A percentile compares a stretch with the other conserved stretches of the same genome.
These are phyloP conservation scores for Melolontha melolontha DNA, from an alignment of 2,888 invertebrate genomes.

Conservation along the genomic window DNA sequence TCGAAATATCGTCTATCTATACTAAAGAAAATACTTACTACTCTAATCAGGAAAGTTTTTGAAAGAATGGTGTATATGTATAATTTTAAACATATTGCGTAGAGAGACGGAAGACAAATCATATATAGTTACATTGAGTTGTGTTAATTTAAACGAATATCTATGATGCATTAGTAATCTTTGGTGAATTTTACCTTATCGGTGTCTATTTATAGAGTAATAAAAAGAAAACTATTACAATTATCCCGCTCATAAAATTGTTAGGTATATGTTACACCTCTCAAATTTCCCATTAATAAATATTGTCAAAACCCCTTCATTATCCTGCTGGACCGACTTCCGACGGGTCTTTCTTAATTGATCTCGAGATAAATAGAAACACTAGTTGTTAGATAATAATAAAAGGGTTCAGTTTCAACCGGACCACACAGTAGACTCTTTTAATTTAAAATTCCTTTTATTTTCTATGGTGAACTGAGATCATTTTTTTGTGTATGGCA, in stretches of 20 bases:
- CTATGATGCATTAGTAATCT: too few species aligned
- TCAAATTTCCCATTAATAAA: conserved; percentile 17
- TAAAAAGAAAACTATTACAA: neutral
- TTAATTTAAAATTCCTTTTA: conserved; percentile 35
- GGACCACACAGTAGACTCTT: conserved; percentile 46
- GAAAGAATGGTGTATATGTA: too few species aligned
- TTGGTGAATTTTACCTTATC: too few species aligned
- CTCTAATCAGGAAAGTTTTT: too few species aligned
- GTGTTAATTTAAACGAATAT: too few species aligned
- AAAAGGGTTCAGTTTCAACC: conserved; percentile 46
- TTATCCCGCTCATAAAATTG: neutral
- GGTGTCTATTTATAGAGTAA: too few species aligned
- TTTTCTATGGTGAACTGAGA: conserved; percentile 19
- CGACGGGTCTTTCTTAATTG: conserved; percentile 44
- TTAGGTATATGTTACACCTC: conserved; percentile 1
- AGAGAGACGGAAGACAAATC: too few species aligned
- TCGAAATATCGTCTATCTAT: too few species aligned
- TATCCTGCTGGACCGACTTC: conserved; percentile 1
- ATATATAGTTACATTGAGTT: too few species aligned
- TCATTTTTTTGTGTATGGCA: conserved; percentile 18
- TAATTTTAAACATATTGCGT: too few species aligned
- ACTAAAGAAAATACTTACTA: too few species aligned
- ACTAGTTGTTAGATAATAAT: conserved; percentile 47
- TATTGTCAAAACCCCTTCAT: conserved; percentile 4
- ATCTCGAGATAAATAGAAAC: conserved; percentile 48